Percentiles rank a stretch among this genome's conserved stretches.
Conservation (phyloP, 2,888 invertebrate species). For the Magallana nippona region DNA sequence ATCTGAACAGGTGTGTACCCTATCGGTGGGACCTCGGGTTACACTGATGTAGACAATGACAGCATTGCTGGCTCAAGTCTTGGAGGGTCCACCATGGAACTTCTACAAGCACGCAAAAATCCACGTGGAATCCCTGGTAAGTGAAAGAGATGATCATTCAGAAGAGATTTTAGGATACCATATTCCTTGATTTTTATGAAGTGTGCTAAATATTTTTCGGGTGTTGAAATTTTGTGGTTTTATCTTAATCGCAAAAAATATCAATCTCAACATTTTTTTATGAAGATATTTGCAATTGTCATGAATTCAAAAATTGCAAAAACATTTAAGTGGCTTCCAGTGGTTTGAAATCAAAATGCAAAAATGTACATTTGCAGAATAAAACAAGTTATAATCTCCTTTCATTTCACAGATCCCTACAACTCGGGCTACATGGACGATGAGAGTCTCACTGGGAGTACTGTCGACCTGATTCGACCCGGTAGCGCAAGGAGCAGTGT, state of each 20-base stretch:
- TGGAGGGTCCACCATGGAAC: background rate
- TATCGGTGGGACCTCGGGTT: conserved; percentile 30
- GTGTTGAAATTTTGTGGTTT: no score
- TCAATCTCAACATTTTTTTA: no score
- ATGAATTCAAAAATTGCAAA: no score
- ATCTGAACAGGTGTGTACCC: background rate
- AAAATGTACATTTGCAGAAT: no score
- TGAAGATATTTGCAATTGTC: no score
- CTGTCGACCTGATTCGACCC: conserved; percentile 64
- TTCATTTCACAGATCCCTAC: background rate
- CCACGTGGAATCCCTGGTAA: background rate
- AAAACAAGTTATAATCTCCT: no score
- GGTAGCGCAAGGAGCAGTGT: conserved; percentile 49
- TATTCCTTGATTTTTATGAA: no score
- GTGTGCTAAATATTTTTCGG: no score
- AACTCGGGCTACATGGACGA: conserved; percentile 56
- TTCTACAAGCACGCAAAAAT: background rate
- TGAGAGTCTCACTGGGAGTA: conserved; percentile 70
- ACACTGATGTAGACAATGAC: conserved; percentile 34
- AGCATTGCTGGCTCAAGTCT: conserved; percentile 35
- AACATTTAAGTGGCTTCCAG: no score
- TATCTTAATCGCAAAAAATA: no score
- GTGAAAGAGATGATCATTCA: background rate
- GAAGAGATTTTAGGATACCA: background rate
- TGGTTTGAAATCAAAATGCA: no score